Base-by-base conservation (phyloP, 53 echinoderm and acorn worm species). In the Pentamera pediparva region DNA sequence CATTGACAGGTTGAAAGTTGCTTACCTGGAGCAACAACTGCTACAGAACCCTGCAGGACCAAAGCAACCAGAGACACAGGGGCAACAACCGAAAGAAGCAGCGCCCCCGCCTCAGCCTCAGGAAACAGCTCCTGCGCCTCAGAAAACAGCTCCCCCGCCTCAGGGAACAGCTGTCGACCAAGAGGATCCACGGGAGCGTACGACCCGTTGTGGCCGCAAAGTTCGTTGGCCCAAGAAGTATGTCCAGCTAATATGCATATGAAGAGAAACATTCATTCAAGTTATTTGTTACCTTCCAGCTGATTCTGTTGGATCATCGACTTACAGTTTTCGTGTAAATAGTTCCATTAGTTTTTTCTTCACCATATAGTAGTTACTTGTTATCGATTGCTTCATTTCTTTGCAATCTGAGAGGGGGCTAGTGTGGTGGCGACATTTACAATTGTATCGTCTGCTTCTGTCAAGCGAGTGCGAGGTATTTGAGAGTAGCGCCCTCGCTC, bases 1-100 rank as follows among this genome's bases (percentile, higher is more conserved):
- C 70, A 79, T 70, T 19, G 58, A 55, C 58, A 53, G 79, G 20
- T 40, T 79, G 2, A 79, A 57, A 22, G 38, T 53, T 20, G 79
- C 79, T 3, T 43, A 79, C 32, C 6, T 79, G 6, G 56, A 79
- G n/a, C 51, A 77, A 10, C 47, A 61, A 27, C 18, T 48, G 51
- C 48, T 17, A 6, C 7, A 38, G 18, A n/a, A n/a, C 20, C 17
- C 41, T 27, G 29, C 13, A 15, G n/a, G 39, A 19, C 20, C 67
- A 6, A 17, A 1, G 20, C 22, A 4, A 1, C 53, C 12, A 5
- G 27, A 53, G 53, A 8, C 22, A 53, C 21, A 22, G 1, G 5
- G 5, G 1, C 21, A 22, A 53, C 53, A 53, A 53, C 12, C n/a
- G n/a, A n/a, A n/a, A n/a, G n/a, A n/a, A n/a, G n/a, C n/a, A n/a